These are phyloP conservation scores for Meriones psammophilus DNA, from an alignment of 2,797 vertebrate genomes.

Conservation along the genomic window DNA sequence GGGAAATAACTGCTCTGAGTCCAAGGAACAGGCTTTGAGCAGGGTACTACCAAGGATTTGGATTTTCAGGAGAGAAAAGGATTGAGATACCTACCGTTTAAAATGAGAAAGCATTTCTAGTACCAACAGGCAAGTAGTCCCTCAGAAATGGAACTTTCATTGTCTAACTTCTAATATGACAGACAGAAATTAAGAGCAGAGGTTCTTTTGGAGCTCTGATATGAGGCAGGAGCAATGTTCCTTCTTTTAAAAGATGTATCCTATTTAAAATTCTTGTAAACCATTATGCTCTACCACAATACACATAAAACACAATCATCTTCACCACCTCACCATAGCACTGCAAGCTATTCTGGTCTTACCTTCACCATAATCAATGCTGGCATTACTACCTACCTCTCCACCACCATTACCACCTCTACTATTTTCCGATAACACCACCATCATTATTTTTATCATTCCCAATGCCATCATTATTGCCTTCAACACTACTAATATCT, in stretches of 20 bases:
- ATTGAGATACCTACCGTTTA: neutral
- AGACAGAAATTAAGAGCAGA: neutral
- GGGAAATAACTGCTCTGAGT: neutral
- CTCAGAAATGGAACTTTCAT: neutral
- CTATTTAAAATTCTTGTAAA: neutral
- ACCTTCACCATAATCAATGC: no score
- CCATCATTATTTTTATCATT: neutral
- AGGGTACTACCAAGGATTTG: neutral
- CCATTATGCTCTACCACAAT: neutral
- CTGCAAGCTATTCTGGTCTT: neutral
- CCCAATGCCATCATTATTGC: neutral
- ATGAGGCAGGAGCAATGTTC: neutral
- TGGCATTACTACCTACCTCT: no score
- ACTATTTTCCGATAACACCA: no score
- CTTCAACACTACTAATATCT: neutral
- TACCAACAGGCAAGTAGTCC: neutral
- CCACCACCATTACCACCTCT: no score
- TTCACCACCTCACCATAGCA: no score
- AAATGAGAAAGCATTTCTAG: neutral
- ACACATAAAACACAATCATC: neutral
- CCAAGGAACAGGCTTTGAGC: neutral
- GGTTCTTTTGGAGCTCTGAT: neutral
- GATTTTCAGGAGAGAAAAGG: neutral
- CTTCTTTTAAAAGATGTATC: neutral
- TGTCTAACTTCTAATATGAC: neutral